Conservation (phyloP, 1,140 invertebrate genomes). For the Adelges cooleyi region DNA sequence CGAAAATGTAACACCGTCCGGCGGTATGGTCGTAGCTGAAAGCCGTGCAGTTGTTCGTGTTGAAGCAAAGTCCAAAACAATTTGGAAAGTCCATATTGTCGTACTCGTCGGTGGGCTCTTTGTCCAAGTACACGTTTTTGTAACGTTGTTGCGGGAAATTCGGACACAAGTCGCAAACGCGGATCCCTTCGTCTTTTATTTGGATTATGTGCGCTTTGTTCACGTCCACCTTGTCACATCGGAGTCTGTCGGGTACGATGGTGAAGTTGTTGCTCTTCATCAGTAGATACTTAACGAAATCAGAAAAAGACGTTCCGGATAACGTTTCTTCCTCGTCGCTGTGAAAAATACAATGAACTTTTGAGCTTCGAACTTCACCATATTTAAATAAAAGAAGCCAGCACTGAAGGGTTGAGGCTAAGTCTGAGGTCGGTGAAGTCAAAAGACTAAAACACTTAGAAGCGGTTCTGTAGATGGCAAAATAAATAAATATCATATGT, state of each 20-base stretch:
- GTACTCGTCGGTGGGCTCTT: neutral
- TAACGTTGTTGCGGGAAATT: slow-evolving; percentile 25
- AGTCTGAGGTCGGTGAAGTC: too few relatives aligned
- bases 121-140: slow-evolving; percentile 14
- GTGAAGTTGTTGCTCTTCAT: slow-evolving; percentile 28
- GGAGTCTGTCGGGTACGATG: slow-evolving; percentile 14
- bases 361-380: too few relatives aligned
- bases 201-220: neutral
- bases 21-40: neutral
- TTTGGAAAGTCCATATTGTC: neutral
- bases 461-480: too few relatives aligned
- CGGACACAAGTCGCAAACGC: slow-evolving; percentile 27
- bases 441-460: too few relatives aligned
- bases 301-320: slow-evolving; percentile 17
- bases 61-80: neutral
- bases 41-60: neutral
- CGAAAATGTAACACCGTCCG: neutral
- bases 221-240: neutral
- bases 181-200: slow-evolving; percentile 15
- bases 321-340: slow-evolving; percentile 5
- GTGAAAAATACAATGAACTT: too few relatives aligned
- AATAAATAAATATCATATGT: too few relatives aligned
- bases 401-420: too few relatives aligned
- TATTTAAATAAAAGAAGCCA: too few relatives aligned
- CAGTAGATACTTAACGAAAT: slow-evolving; percentile 28